Evolutionary conservation across 2,888 invertebrate genomes (phyloP), one percentile per base, ranked within the genome.

Genomic region (Epiblema foenella): DNA sequence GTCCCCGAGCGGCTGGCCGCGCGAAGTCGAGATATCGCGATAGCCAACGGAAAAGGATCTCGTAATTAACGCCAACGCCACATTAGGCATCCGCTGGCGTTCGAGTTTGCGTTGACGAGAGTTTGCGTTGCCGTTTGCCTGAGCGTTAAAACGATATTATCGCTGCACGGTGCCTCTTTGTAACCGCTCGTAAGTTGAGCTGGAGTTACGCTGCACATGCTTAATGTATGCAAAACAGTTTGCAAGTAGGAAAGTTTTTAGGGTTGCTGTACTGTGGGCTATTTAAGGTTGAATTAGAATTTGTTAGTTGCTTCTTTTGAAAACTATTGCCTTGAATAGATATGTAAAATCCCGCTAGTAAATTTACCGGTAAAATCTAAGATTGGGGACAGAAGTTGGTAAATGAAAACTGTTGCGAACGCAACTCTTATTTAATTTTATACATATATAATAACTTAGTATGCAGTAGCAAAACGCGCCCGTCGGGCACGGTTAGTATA

Each of bases 61-160:
- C 79, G 84, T 87, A 88, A 88, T 88, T 86, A 89, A 87, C 86
- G 86, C 81, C 77, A 77, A 79, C 81, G 80, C 84, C 78, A 79
- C 85, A 84, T 85, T 85, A 86, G 85, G 46, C 46, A 46, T 46
- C 46, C 46, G 46, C n/a, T 46, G 5, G 46, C 15, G 46, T 46
- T n/a, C 46, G 46, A n/a, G 46, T n/a, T 46, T 51, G 51, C 18
- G 51, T 51, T 18, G 18, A 17, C n/a, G 11, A 29, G 29, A 24
- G 3, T 51, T 64, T 37, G 18, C 85, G 77, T 83, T 86, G 82
- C 83, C 82, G 80, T 78, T 78, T 81, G 82, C 83, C 81, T 83
- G 81, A 79, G 77, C 77, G 77, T 75, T 76, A 75, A 24, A 78
- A 78, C 73, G 76, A 75, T 78, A 81, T 76, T 80, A 83, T 82